Evolutionary conservation across 2,797 vertebrate species (phyloP).

Genomic region (Sylvia borin): DNA sequence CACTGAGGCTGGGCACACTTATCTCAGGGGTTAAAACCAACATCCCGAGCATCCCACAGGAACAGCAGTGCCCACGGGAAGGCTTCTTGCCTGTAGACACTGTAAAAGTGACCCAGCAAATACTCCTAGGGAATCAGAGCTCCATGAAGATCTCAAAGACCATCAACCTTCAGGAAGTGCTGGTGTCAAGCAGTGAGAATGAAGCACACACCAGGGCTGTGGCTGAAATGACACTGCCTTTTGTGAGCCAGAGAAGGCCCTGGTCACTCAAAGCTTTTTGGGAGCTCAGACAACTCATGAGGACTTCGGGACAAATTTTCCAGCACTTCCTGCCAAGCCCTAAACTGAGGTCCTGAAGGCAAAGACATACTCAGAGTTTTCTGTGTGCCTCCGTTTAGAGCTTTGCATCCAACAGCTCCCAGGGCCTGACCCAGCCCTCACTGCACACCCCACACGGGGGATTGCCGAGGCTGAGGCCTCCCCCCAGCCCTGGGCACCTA

Average conservation of each 20-base stretch:
- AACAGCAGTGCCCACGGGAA: accelerated
- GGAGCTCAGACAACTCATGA: background rate
- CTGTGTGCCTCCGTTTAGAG: background rate
- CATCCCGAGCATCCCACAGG: background rate
- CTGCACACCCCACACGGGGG: accelerated
- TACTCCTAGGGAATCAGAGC: background rate
- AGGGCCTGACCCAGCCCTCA: background rate
- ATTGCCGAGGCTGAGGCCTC: background rate
- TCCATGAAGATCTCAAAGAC: background rate
- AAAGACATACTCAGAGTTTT: background rate
- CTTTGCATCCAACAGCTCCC: background rate
- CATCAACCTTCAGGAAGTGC: background rate
- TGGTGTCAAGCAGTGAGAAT: accelerated
- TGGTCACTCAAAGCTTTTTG: background rate
- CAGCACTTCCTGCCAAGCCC: background rate
- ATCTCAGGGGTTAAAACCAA: background rate
- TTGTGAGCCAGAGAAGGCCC: background rate
- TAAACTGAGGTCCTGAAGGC: background rate
- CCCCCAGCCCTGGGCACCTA: no score
- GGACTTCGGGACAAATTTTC: background rate
- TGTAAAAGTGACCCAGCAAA: no score
- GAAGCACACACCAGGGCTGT: background rate
- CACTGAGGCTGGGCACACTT: background rate
- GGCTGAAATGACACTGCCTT: background rate
- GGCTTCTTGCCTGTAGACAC: background rate